These are phyloP conservation scores for Saccopteryx leptura DNA, from an alignment of 2,113 vertebrate species.

Conservation along the genomic window DNA sequence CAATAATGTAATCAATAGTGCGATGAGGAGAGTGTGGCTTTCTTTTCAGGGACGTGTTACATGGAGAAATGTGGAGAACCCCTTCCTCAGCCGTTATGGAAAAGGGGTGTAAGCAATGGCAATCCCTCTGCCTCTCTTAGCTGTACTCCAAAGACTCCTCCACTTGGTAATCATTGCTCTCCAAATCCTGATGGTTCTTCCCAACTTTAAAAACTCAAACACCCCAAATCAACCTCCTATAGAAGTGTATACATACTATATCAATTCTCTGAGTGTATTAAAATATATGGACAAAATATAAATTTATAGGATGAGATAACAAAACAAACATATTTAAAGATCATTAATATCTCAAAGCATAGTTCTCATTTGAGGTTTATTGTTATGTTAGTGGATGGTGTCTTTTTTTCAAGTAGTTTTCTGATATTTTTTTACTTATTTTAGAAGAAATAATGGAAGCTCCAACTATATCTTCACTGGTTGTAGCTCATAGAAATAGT, in stretches of 20 bases:
- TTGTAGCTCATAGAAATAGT: slow-evolving; percentile 26
- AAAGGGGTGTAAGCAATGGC: not conserved
- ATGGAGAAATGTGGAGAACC: not conserved
- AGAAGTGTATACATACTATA: not conserved
- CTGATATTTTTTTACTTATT: slow-evolving; percentile 32
- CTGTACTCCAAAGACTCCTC: not conserved
- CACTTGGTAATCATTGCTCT: not conserved
- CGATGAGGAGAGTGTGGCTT: slow-evolving; percentile 66
- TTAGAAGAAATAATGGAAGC: slow-evolving; percentile 10
- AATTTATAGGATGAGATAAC: not conserved
- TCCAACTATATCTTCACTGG: slow-evolving; percentile 13
- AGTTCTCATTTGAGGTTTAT: slow-evolving; percentile 48
- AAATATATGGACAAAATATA: not conserved
- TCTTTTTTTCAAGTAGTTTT: not conserved
- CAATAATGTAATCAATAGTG: slow-evolving; percentile 73
- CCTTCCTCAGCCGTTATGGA: not conserved
- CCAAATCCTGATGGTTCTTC: not conserved
- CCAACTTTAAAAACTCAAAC: not conserved
- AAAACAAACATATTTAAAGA: slow-evolving; percentile 29
- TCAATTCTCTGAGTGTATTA: not conserved
- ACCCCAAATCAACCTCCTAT: not conserved
- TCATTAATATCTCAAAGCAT: slow-evolving; percentile 25
- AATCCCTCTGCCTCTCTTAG: not conserved
- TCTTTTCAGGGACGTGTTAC: slow-evolving; percentile 45
- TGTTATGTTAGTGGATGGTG: not conserved